These are phyloP conservation scores for Cyanoramphus novaezelandiae DNA, from an alignment of 2,113 vertebrate species.

Conservation along the genomic window DNA sequence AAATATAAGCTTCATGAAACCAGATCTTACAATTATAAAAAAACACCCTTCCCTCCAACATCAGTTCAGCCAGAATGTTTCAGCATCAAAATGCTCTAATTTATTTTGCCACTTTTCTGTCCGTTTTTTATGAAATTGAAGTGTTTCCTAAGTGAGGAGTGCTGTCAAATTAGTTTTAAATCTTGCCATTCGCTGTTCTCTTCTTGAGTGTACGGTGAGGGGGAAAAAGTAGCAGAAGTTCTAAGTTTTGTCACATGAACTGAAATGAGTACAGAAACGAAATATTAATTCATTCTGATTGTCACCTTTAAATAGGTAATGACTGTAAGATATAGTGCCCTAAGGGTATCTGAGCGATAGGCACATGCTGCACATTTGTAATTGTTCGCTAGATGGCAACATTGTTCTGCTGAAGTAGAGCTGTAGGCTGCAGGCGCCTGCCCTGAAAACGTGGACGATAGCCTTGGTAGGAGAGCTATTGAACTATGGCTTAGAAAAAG, in stretches of 20 bases:
- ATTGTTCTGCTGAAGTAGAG: neutral
- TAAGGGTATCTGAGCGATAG: neutral
- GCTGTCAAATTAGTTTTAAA: neutral
- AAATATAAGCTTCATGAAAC: neutral
- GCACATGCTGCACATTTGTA: neutral
- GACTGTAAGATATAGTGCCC: neutral
- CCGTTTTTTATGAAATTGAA: neutral
- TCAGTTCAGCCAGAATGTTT: neutral
- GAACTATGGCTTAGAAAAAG: neutral
- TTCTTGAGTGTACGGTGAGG: neutral
- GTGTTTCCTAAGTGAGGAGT: neutral
- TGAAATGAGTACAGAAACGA: neutral
- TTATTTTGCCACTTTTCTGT: neutral
- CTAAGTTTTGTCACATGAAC: neutral
- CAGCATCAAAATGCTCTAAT: neutral
- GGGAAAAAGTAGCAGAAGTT: neutral
- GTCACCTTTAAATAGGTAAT: neutral
- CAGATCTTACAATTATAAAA: neutral
- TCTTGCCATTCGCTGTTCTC: neutral
- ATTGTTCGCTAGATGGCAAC: constrained; percentile 67
- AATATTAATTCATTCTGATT: neutral
- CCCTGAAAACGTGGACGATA: neutral
- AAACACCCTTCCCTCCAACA: neutral
- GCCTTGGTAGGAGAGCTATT: neutral
- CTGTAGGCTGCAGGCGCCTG: neutral